Evolutionary conservation across 2,888 invertebrate genomes (phyloP).

Genomic region (Tetragonisca angustula): DNA sequence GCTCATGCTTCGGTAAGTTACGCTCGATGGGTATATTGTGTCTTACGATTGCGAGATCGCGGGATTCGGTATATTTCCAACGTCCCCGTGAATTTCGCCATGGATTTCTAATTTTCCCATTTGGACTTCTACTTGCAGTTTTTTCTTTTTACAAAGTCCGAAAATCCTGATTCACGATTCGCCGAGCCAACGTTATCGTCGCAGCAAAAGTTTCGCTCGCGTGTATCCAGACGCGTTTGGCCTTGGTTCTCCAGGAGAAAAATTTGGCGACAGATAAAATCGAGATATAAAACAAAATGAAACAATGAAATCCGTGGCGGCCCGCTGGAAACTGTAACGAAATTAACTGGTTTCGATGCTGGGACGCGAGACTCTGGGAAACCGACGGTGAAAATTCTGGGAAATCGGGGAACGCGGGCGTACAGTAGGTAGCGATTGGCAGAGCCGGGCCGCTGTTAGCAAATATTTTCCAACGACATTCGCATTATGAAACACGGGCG

Average conservation of each 20-base stretch:
- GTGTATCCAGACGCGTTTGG: no score
- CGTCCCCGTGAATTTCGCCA: no score
- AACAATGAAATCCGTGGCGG: neutral
- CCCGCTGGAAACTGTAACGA: neutral
- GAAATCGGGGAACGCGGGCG: slow-evolving; percentile 10
- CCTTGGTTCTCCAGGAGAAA: neutral
- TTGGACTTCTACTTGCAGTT: no score
- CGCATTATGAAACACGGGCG: slow-evolving; percentile 75
- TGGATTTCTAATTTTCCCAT: no score
- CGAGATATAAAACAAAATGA: neutral
- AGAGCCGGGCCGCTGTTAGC: slow-evolving; percentile 69
- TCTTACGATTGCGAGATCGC: no score
- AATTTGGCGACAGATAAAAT: no score
- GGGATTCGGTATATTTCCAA: no score
- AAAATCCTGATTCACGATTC: no score
- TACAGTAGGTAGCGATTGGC: neutral
- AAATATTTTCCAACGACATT: slow-evolving; percentile 80
- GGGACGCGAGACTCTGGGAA: neutral
- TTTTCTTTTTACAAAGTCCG: no score
- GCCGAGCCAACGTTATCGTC: no score
- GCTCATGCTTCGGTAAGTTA: neutral
- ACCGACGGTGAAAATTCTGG: slow-evolving; percentile 3
- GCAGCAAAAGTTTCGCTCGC: no score
- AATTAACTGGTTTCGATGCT: slow-evolving; percentile 11
- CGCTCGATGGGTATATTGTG: no score